Conservation (phyloP, 2,888 invertebrate genomes). For the Morpho achilles region DNA sequence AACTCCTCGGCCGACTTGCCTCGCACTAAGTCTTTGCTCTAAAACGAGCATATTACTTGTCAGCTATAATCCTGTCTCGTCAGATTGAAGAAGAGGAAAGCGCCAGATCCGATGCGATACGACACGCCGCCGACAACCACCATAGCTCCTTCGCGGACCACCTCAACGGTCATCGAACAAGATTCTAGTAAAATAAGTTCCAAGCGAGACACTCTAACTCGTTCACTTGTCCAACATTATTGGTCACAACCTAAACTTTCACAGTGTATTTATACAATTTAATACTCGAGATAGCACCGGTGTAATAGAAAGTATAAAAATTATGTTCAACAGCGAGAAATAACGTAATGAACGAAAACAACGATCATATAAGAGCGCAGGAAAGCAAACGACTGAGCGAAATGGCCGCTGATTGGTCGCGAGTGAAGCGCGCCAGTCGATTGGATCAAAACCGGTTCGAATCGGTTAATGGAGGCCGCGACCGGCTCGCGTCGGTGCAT, state of each 20-base stretch:
- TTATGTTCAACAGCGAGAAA: constrained; percentile 39
- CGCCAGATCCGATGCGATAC: constrained; percentile 60
- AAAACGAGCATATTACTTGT: constrained; percentile 74
- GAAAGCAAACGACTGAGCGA: constrained; percentile 54
- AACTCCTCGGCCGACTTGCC: constrained; percentile 60
- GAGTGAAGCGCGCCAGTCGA: constrained; percentile 58
- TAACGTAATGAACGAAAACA: constrained; percentile 35
- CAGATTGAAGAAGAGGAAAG: constrained; percentile 70
- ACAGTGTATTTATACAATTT: constrained; percentile 31
- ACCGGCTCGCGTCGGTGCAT: constrained; percentile 69
- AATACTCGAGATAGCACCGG: constrained; percentile 31
- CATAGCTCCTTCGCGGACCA: constrained; percentile 61
- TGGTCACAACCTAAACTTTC: neutral
- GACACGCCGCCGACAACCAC: constrained; percentile 55
- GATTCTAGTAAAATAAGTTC: constrained; percentile 30
- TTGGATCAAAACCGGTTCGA: constrained; percentile 69
- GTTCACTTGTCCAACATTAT: constrained; percentile 75
- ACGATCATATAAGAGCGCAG: constrained; percentile 39
- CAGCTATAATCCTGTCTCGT: constrained; percentile 75
- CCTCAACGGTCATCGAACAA: constrained; percentile 69
- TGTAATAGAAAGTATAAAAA: constrained; percentile 29
- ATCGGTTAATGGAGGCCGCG: constrained; percentile 64
- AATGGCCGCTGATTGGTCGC: constrained; percentile 66
- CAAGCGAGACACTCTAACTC: neutral
- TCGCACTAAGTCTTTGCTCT: constrained; percentile 71